These are phyloP conservation scores for Brachionus koreanus DNA, from an alignment of 1,140 invertebrate species.

Conservation along the genomic window DNA sequence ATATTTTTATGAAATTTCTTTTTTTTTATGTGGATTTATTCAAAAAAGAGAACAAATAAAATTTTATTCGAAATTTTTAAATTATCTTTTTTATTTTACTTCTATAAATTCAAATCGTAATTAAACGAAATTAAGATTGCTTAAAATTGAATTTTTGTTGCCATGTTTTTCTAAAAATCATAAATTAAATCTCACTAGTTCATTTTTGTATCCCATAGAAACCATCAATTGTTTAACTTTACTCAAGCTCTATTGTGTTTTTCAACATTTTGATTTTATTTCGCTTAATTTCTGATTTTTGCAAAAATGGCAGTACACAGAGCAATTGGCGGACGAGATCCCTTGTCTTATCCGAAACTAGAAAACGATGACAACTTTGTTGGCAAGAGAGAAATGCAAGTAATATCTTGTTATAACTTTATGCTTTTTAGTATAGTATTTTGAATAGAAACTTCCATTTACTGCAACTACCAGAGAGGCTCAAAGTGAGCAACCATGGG, in stretches of 20 bases:
- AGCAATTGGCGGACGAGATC: conserved; percentile 48
- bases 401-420: conserved; percentile 40
- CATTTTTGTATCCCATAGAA: conserved; percentile 23
- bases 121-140: not conserved
- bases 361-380: conserved; percentile 54
- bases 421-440: conserved; percentile 7
- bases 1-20: too few species aligned
- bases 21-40: too few species aligned
- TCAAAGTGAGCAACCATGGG: conserved; percentile 54
- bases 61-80: too few species aligned
- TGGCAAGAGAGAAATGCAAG: conserved; percentile 48
- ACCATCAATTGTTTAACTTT: conserved; percentile 35
- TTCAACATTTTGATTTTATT: conserved; percentile 8
- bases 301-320: conserved; percentile 41
- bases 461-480: not conserved
- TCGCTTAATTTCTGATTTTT: not conserved
- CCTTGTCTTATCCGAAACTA: conserved; percentile 53
- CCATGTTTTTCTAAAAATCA: conserved; percentile 22
- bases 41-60: too few species aligned
- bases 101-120: not conserved
- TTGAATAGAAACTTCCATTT: conserved; percentile 42
- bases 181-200: conserved; percentile 1
- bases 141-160: not conserved
- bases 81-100: not conserved
- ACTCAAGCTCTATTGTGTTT: not conserved